A percentile compares a stretch with the other conserved stretches of the same genome.
These are phyloP conservation scores for Camponotus floridanus DNA, from an alignment of 1,140 invertebrate species.

Conservation along the genomic window DNA sequence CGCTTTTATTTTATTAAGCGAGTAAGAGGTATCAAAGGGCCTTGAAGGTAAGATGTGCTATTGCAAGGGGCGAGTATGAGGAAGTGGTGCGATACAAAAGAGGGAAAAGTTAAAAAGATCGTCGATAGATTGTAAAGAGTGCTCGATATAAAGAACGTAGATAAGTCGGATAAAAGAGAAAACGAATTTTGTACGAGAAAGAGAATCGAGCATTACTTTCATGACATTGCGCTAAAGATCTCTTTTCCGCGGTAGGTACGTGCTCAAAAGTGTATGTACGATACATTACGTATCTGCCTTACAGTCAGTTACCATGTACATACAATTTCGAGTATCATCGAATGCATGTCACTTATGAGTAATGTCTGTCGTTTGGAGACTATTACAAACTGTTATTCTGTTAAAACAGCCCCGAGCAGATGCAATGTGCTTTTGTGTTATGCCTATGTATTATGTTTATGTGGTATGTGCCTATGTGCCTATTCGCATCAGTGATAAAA, in stretches of 20 bases:
- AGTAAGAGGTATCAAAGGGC: slow-evolving; percentile 50
- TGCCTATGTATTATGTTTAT: too few species aligned
- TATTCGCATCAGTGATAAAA: slow-evolving; percentile 41
- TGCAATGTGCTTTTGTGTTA: slow-evolving; percentile 32
- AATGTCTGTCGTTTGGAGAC: slow-evolving; percentile 23
- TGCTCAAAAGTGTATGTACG: slow-evolving; percentile 17
- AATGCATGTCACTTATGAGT: slow-evolving; percentile 33
- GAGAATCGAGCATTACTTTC: slow-evolving; percentile 61
- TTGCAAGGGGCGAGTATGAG: slow-evolving; percentile 49
- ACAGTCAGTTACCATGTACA: neutral
- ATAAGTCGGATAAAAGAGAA: slow-evolving; percentile 54
- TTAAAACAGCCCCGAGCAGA: slow-evolving; percentile 20
- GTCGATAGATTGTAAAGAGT: slow-evolving; percentile 58
- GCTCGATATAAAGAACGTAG: slow-evolving; percentile 66
- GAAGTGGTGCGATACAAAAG: slow-evolving; percentile 60
- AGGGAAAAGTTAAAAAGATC: slow-evolving; percentile 52
- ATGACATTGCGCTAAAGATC: slow-evolving; percentile 58
- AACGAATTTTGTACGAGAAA: slow-evolving; percentile 68
- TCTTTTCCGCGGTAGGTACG: slow-evolving; percentile 27
- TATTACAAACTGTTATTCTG: slow-evolving; percentile 12
- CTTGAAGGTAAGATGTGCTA: slow-evolving; percentile 31
- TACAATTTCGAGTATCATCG: slow-evolving; percentile 26
- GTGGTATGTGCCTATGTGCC: too few species aligned
- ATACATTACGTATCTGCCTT: neutral
- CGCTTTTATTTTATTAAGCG: slow-evolving; percentile 60